Base-by-base conservation (phyloP, 2,888 invertebrate genomes). In the Lasioglossum calceatum region DNA sequence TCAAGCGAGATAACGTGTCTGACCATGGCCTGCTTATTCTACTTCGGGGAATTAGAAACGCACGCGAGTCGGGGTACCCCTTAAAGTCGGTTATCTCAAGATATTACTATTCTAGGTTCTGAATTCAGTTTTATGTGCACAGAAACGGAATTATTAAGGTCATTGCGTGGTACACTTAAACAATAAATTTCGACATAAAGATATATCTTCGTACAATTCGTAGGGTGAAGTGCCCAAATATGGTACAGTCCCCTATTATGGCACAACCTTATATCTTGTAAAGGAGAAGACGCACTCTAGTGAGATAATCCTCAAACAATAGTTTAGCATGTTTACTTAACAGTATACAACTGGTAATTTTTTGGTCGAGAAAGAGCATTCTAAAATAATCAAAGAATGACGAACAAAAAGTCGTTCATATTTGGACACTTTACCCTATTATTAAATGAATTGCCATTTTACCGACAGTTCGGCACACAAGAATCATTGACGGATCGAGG, bases 1-100 rank as follows among this genome's bases (percentile, higher is more conserved):
- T 10, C 10, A 54, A n/a, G 54, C 23, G 54, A 54, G 54, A 54
- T 54, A 54, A 54, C 54, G 3, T n/a, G 54, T n/a, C 39, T 42
- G 73, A 64, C 73, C 73, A 32, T 50, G 64, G 54, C 54, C 54
- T 23, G 54, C 54, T 54, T 54, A 54, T n/a, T 54, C 54, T 54
- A 54, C 54, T 54, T 54, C 23, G n/a, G 3, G 10, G 54, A 54
- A 54, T n/a, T 54, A 54, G 54, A n/a, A 54, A 54, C 23, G 54
- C 54, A 54, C 54, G 54, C 54, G 54, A 54, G 23, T 23, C 54
- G 23, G 10, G 23, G 23, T n/a, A 23, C n/a, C 54, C 10, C n/a
- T 54, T 23, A 10, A 54, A 54, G 10, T n/a, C n/a, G 23, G 2
- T 54, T 54, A 23, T 54, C 23, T 54, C 54, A 54, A 54, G 54